These are phyloP conservation scores for Lycaon pictus DNA, from an alignment of 2,113 vertebrate species.

Conservation along the genomic window DNA sequence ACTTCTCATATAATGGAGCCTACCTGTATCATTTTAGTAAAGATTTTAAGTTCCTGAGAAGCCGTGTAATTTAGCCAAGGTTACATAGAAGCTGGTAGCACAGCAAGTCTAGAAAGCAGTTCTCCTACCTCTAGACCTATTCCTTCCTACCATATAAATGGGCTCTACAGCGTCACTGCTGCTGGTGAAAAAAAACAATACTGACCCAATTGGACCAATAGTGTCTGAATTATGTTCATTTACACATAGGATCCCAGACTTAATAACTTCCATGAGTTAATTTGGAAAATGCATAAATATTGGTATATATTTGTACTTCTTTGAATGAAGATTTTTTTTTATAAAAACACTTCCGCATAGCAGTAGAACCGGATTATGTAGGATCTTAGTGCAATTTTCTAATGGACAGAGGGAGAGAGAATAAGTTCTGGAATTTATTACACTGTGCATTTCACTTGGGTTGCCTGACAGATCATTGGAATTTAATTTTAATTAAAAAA, in stretches of 20 bases:
- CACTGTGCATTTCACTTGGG: slow-evolving; percentile 48
- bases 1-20: neutral
- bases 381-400: slow-evolving; percentile 11
- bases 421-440: slow-evolving; percentile 63
- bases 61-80: neutral
- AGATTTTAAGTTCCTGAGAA: neutral
- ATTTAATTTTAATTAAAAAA: slow-evolving; percentile 79
- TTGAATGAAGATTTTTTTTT: slow-evolving; percentile 27
- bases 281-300: slow-evolving; percentile 53
- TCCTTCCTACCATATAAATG: neutral
- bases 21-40: neutral
- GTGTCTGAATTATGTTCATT: neutral
- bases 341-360: slow-evolving; percentile 3
- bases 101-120: neutral
- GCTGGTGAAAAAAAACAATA: neutral
- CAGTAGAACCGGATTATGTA: neutral
- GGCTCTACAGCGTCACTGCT: neutral
- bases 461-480: slow-evolving; percentile 66
- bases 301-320: neutral
- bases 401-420: slow-evolving; percentile 7
- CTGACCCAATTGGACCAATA: neutral
- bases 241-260: neutral
- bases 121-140: neutral
- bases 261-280: neutral
- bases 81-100: neutral